Evolutionary conservation across 2,888 invertebrate genomes (phyloP).

Genomic region (Suillia variegata): DNA sequence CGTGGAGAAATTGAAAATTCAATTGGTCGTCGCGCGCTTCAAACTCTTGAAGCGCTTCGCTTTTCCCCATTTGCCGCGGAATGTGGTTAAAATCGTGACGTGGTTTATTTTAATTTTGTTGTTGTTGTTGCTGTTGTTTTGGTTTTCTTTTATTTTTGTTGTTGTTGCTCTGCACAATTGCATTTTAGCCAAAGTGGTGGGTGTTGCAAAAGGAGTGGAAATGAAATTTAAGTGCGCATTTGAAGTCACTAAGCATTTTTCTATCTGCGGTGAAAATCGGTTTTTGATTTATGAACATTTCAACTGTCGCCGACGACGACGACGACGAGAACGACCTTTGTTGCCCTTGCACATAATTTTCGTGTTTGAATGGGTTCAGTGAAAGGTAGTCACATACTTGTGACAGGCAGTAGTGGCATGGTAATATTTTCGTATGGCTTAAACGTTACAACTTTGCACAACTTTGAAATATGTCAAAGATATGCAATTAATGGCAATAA

Average conservation of each 20-base stretch:
- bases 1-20: slow-evolving; percentile 4
- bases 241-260: slow-evolving; percentile 10
- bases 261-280: background rate
- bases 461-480: too few species aligned
- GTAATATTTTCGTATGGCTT: too few species aligned
- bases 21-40: slow-evolving; percentile 1
- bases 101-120: slow-evolving; percentile 16
- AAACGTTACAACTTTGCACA: too few species aligned
- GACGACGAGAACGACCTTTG: slow-evolving; percentile 11
- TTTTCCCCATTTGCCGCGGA: slow-evolving; percentile 8
- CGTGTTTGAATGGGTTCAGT: background rate
- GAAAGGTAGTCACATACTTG: background rate
- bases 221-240: slow-evolving; percentile 14
- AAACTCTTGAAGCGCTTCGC: background rate
- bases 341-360: slow-evolving; percentile 11
- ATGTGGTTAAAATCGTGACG: slow-evolving; percentile 32
- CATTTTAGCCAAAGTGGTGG: background rate
- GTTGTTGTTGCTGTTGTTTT: too few species aligned
- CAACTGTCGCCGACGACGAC: background rate
- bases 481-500: too few species aligned
- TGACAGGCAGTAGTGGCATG: too few species aligned
- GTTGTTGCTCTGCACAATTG: too few species aligned
- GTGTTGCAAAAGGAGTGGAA: slow-evolving; percentile 8
- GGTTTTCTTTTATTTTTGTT: slow-evolving; percentile 19
- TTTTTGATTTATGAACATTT: slow-evolving; percentile 18